Conservation (phyloP, 2,888 invertebrate species). For the Pandemis heparana region DNA sequence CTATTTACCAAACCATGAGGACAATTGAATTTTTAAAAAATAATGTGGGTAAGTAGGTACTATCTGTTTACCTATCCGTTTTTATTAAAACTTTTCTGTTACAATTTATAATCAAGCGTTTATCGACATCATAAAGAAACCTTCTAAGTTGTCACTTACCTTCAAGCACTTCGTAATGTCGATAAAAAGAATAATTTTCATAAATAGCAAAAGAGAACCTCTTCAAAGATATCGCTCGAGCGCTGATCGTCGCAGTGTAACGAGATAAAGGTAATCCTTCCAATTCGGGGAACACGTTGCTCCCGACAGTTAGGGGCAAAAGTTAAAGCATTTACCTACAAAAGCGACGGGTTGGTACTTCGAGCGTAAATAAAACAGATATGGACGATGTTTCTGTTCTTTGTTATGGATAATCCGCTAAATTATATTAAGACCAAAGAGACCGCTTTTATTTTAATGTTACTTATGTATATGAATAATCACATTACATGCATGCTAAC, state of each 20-base stretch:
- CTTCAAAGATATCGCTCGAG: constrained; percentile 15
- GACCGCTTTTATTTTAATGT: not conserved
- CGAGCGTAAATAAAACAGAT: constrained; percentile 9
- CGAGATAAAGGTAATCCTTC: constrained; percentile 28
- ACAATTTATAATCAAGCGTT: not conserved
- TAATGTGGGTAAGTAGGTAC: not conserved
- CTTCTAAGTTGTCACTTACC: not conserved
- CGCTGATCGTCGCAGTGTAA: constrained; percentile 21
- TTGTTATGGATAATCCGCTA: not conserved
- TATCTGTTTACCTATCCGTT: not conserved
- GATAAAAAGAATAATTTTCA: constrained; percentile 3
- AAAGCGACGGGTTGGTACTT: constrained; percentile 3
- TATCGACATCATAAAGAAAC: not conserved
- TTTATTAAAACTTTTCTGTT: not conserved
- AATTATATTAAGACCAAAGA: not conserved
- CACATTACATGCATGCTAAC: no score
- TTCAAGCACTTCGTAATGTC: not conserved
- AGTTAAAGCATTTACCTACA: constrained; percentile 12
- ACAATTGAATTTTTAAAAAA: no score
- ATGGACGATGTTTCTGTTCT: constrained; percentile 6
- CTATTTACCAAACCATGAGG: no score
- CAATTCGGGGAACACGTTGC: constrained; percentile 9
- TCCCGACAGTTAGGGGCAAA: constrained; percentile 15
- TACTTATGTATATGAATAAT: not conserved
- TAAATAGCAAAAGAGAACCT: not conserved